Conservation (phyloP, 2,888 invertebrate species). For the Gerosis bhagava region DNA sequence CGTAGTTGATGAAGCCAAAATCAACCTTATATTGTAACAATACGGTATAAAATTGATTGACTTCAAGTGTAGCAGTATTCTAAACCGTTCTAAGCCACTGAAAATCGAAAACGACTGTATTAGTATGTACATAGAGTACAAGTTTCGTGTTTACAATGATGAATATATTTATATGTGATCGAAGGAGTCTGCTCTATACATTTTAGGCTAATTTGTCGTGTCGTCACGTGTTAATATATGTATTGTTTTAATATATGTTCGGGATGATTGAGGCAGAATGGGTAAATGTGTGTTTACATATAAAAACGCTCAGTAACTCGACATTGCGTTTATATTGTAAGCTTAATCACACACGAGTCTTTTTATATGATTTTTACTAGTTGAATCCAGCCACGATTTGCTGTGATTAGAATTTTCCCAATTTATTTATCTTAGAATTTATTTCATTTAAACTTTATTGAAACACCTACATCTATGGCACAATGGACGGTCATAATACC, state of each 20-base stretch:
- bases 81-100: neutral
- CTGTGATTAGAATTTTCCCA: too few relatives aligned
- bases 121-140: neutral
- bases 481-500: too few relatives aligned
- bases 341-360: too few relatives aligned
- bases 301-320: too few relatives aligned
- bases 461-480: too few relatives aligned
- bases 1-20: constrained; percentile 23
- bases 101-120: constrained; percentile 1
- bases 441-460: too few relatives aligned
- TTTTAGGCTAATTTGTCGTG: constrained; percentile 3
- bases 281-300: neutral
- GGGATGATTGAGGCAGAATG: neutral
- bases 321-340: too few relatives aligned
- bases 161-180: too few relatives aligned
- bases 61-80: too few relatives aligned
- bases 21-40: constrained; percentile 26
- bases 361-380: too few relatives aligned
- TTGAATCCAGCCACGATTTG: too few relatives aligned
- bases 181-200: constrained; percentile 2
- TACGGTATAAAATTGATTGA: constrained; percentile 26
- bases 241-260: constrained; percentile 1
- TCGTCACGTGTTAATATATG: constrained; percentile 5
- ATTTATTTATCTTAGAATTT: too few relatives aligned
- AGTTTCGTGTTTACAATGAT: neutral